These are phyloP conservation scores for Anisognathus igniventris DNA, from an alignment of 2,797 vertebrate species.

Conservation along the genomic window DNA sequence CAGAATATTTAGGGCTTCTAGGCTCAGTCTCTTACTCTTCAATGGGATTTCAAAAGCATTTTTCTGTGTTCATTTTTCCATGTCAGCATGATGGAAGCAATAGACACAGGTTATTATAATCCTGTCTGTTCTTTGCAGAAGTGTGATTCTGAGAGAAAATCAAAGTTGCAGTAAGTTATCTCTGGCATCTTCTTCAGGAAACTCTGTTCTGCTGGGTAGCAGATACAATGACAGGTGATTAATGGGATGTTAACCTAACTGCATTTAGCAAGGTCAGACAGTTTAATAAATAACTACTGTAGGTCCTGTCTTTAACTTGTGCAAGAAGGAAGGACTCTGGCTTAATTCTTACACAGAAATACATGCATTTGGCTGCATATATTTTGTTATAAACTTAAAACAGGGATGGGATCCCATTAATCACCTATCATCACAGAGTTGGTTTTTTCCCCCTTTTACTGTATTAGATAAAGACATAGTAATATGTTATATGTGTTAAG, in stretches of 20 bases:
- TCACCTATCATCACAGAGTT: neutral
- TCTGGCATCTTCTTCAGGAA: neutral
- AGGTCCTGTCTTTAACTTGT: neutral
- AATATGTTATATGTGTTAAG: neutral
- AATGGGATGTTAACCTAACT: neutral
- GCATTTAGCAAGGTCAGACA: neutral
- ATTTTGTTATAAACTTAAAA: neutral
- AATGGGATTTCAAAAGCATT: neutral
- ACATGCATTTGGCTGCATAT: neutral
- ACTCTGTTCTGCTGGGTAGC: neutral
- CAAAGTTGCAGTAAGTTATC: neutral
- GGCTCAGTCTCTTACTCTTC: neutral
- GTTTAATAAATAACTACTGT: neutral
- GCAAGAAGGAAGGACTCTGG: neutral
- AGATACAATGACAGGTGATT: neutral
- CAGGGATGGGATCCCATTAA: neutral
- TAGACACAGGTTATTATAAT: neutral
- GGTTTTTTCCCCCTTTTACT: rapidly evolving
- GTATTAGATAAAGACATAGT: neutral
- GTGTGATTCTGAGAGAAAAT: neutral
- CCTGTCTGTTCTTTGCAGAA: neutral
- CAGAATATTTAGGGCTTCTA: neutral
- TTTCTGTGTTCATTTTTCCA: neutral
- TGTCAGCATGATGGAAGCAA: neutral
- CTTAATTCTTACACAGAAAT: neutral